Evolutionary conservation across 2,797 vertebrate genomes (phyloP).

Genomic region (Graptemys geographica): DNA sequence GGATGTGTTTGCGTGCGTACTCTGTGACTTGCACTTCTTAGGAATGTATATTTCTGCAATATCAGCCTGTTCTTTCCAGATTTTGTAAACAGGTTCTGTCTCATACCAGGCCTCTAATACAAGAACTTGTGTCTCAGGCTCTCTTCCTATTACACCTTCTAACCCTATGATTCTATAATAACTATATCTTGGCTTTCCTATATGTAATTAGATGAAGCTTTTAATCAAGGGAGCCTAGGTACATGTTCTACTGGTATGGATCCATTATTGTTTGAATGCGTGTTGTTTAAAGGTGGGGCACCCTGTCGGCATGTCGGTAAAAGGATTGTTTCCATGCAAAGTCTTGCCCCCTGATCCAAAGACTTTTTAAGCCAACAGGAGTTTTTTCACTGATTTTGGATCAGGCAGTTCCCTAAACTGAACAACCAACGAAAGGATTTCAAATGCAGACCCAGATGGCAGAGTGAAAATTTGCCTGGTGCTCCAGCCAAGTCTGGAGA

Average conservation of each 20-base stretch:
- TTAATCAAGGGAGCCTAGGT: background rate
- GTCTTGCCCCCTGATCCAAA: background rate
- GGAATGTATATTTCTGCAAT: too few relatives aligned
- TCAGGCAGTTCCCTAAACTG: slow-evolving; percentile 28
- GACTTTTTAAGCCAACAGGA: background rate
- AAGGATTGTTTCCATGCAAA: slow-evolving; percentile 21
- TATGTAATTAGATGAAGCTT: background rate
- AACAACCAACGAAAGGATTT: background rate
- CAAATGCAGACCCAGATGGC: slow-evolving; percentile 43
- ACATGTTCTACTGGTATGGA: background rate
- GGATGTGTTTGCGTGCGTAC: too few relatives aligned
- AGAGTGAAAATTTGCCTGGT: slow-evolving; percentile 26
- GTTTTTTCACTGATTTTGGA: slow-evolving; percentile 48
- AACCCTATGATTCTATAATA: background rate
- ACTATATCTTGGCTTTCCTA: slow-evolving; percentile 10
- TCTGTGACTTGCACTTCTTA: too few relatives aligned
- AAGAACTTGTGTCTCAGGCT: too few relatives aligned
- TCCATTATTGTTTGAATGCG: background rate
- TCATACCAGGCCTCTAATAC: too few relatives aligned
- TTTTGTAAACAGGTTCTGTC: too few relatives aligned
- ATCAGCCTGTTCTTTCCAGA: too few relatives aligned
- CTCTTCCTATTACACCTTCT: background rate
- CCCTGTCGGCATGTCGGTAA: slow-evolving; percentile 13
- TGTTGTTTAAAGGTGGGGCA: slow-evolving; percentile 15
- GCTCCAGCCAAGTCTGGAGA: slow-evolving; percentile 11